Percentiles rank a stretch among this genome's conserved stretches.
phyloP scores from a whole-genome alignment of 2,888 invertebrate genomes.

The Villa cingulata region DNA sequence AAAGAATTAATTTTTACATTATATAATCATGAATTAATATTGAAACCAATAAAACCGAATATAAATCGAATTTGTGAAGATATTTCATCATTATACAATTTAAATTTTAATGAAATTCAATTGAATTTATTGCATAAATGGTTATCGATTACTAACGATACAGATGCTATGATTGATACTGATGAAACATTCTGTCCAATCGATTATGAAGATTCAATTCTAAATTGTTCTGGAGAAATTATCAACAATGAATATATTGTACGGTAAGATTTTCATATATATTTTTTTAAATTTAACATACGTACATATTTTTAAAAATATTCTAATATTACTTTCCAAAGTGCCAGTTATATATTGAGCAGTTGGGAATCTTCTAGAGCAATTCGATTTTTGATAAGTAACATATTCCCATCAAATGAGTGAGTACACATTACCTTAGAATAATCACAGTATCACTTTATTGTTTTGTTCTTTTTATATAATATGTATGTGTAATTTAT shows the following conservation, averaged over 20 bases:
- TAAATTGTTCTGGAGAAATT: conserved; percentile 7
- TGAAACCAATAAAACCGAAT: conserved; percentile 28
- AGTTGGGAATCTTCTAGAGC: conserved; percentile 32
- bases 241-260: conserved; percentile 28
- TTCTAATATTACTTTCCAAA: too few species aligned
- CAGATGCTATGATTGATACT: conserved; percentile 24
- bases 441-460: too few species aligned
- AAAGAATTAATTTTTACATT: conserved; percentile 27
- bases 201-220: conserved; percentile 16
- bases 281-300: not conserved
- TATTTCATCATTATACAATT: conserved; percentile 26
- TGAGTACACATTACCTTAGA: conserved; percentile 18
- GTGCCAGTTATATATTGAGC: conserved; percentile 32
- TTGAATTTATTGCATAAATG: conserved; percentile 30
- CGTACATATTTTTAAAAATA: conserved; percentile 1
- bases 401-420: conserved; percentile 30
- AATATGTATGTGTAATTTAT: not conserved
- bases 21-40: conserved; percentile 30
- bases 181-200: conserved; percentile 35
- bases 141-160: conserved; percentile 23
- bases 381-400: conserved; percentile 27
- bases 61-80: conserved; percentile 31
- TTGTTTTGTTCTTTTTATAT: not conserved
- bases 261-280: conserved; percentile 15
- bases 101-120: conserved; percentile 28